Conservation (phyloP, 2,113 vertebrate species). For the Hippocampus mohnikei region DNA sequence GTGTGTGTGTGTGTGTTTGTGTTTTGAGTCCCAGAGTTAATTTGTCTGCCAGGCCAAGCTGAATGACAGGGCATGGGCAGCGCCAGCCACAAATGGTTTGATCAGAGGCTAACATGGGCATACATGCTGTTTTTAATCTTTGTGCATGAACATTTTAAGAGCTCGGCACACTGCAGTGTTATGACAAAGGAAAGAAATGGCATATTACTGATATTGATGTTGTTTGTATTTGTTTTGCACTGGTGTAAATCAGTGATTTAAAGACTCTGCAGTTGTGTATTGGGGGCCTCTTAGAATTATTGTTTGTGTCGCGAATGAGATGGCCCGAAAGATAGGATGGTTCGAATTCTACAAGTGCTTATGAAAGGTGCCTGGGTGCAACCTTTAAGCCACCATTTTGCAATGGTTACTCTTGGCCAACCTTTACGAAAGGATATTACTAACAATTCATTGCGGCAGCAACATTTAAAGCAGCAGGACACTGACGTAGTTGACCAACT, state of each 20-base stretch:
- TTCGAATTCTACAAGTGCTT: too few relatives aligned
- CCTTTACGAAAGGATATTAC: too few relatives aligned
- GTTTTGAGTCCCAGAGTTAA: conserved; percentile 8
- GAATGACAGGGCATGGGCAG: conserved; percentile 27
- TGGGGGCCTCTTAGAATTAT: too few relatives aligned
- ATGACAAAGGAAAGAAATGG: not conserved
- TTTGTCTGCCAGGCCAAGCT: conserved; percentile 23
- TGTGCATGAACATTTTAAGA: not conserved
- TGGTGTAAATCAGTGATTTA: not conserved
- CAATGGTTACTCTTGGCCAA: too few relatives aligned
- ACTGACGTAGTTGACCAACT: too few relatives aligned
- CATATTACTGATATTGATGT: not conserved
- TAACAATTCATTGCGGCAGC: too few relatives aligned
- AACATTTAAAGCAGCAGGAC: too few relatives aligned
- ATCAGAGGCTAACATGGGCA: not conserved
- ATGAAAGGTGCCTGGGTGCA: too few relatives aligned
- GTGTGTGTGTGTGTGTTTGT: not conserved
- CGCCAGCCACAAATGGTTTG: conserved; percentile 7
- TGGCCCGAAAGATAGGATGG: too few relatives aligned
- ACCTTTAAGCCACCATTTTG: too few relatives aligned
- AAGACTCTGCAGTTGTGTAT: not conserved
- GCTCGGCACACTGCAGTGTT: not conserved
- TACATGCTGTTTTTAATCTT: not conserved
- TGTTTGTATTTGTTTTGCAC: not conserved
- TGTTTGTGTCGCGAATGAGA: too few relatives aligned